A percentile compares a stretch with the other conserved stretches of the same genome.
phyloP scores from a whole-genome alignment of 2,797 vertebrate species.

The Nannoperca australis region DNA sequence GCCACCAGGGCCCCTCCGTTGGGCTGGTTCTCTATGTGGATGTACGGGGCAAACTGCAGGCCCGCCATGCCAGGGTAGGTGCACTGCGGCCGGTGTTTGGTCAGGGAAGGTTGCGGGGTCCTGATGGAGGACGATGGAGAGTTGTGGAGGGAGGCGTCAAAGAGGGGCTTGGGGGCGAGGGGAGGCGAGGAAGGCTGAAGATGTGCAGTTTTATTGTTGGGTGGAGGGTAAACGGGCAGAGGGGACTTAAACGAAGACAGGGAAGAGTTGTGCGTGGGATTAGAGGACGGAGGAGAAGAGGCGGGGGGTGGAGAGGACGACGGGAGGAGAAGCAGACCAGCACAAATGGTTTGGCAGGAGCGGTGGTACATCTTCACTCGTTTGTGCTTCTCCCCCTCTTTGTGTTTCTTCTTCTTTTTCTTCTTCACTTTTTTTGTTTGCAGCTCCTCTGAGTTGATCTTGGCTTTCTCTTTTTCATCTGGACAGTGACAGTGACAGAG shows the following conservation, averaged over 20 bases:
- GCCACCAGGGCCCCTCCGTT: slow-evolving; percentile 96
- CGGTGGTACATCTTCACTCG: slow-evolving; percentile 97
- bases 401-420: slow-evolving; percentile 99
- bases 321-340: slow-evolving; percentile 88
- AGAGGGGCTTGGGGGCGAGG: slow-evolving; percentile 75
- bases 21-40: slow-evolving; percentile 96
- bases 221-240: slow-evolving; percentile 66
- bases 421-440: slow-evolving; percentile 98
- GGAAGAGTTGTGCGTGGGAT: slow-evolving; percentile 77
- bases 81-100: slow-evolving; percentile 41
- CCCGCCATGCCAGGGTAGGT: slow-evolving; percentile 86
- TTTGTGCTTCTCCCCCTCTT: slow-evolving; percentile 96
- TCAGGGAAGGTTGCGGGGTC: slow-evolving; percentile 65
- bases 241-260: slow-evolving; percentile 86
- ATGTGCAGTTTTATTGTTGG: slow-evolving; percentile 82
- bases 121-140: slow-evolving; percentile 71
- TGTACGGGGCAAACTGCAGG: slow-evolving; percentile 92
- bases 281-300: slow-evolving; percentile 43
- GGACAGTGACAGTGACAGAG: slow-evolving; percentile 40
- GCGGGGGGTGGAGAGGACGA: slow-evolving; percentile 44
- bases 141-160: slow-evolving; percentile 31
- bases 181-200: slow-evolving; percentile 49
- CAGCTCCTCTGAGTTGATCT: slow-evolving; percentile 91
- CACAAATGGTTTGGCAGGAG: slow-evolving; percentile 94
- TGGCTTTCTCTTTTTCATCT: slow-evolving; percentile 93